Percentiles rank a stretch among this genome's conserved stretches.
phyloP scores from a whole-genome alignment of 2,888 invertebrate species.

The Heteromyza rotundicornis region DNA sequence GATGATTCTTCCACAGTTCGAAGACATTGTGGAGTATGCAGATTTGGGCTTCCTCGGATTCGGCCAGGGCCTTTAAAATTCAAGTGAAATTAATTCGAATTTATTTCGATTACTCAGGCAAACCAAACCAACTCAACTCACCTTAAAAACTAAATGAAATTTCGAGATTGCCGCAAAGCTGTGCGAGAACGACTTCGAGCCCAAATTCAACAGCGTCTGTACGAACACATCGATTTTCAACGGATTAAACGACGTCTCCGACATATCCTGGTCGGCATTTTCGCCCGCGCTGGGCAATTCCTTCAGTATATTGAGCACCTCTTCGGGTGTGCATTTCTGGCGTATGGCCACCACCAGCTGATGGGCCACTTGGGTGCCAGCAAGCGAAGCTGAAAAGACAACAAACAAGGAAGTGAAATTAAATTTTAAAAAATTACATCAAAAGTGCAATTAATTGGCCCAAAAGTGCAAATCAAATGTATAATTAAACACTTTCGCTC shows the following conservation, averaged over 20 bases:
- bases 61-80: constrained; percentile 76
- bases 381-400: constrained; percentile 69
- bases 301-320: constrained; percentile 84
- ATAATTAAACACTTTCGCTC: constrained; percentile 8
- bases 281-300: constrained; percentile 82
- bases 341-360: constrained; percentile 86
- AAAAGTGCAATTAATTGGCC: constrained; percentile 13
- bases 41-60: constrained; percentile 94
- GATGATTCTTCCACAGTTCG: constrained; percentile 94
- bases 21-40: constrained; percentile 90
- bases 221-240: constrained; percentile 96
- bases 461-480: constrained; percentile 11
- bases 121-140: constrained; percentile 50
- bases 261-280: constrained; percentile 66
- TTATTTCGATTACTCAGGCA: background rate
- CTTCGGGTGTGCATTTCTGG: constrained; percentile 88
- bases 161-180: constrained; percentile 99
- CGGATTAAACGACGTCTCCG: constrained; percentile 82
- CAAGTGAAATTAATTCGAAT: background rate
- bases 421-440: constrained; percentile 5
- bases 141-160: constrained; percentile 90
- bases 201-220: constrained; percentile 91
- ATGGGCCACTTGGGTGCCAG: constrained; percentile 84
- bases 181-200: constrained; percentile 97
- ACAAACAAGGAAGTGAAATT: constrained; percentile 5